A percentile compares a stretch with the other conserved stretches of the same genome.
Evolutionary conservation across 2,888 invertebrate species (phyloP).

Genomic region (Thyatira batis): DNA sequence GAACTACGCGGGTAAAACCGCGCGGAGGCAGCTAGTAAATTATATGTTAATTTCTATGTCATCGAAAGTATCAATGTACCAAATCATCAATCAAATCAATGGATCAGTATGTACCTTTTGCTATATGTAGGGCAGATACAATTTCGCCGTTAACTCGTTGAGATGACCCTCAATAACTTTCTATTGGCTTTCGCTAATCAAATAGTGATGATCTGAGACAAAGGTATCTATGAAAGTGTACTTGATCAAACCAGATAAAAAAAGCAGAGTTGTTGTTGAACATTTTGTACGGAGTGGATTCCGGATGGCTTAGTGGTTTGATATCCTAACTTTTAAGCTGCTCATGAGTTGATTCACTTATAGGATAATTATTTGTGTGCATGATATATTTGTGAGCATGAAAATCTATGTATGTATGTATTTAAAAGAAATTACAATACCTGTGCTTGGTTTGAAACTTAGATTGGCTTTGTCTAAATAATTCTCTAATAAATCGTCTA

Average conservation of each 20-base stretch:
- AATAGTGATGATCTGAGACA: slow-evolving; percentile 22
- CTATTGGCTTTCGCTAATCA: slow-evolving; percentile 58
- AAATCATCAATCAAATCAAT: slow-evolving; percentile 7
- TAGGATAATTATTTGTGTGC: no score
- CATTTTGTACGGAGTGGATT: no score
- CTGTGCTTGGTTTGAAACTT: no score
- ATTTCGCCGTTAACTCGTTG: slow-evolving; percentile 36
- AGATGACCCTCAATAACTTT: slow-evolving; percentile 46
- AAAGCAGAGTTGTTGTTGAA: no score
- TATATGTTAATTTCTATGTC: neutral
- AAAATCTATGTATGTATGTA: no score
- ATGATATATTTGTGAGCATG: no score
- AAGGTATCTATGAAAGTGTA: neutral
- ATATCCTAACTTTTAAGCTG: no score
- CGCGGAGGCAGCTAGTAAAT: neutral
- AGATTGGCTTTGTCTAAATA: no score
- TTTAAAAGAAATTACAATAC: no score
- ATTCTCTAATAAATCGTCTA: no score
- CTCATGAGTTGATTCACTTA: no score
- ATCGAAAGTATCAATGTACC: neutral
- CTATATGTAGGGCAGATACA: slow-evolving; percentile 31
- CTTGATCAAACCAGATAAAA: neutral
- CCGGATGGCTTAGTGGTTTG: no score
- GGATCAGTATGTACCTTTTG: slow-evolving; percentile 22
- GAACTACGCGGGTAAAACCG: neutral